Base-by-base conservation (phyloP, 2,797 vertebrate genomes). In the Channa striata region DNA sequence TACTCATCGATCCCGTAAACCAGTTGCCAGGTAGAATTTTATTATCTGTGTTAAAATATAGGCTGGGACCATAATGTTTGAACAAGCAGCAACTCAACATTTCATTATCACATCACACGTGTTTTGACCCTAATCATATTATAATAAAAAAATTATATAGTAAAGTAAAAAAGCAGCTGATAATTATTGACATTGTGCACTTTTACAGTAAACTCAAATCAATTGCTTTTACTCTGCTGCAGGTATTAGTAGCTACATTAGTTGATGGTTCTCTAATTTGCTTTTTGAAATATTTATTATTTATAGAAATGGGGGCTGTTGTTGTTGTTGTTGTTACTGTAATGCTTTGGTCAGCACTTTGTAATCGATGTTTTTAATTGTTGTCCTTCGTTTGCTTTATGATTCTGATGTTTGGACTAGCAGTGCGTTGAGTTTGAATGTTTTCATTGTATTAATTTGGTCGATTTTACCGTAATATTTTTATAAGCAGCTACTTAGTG, bases 61-160 rank as follows among this genome's bases (percentile, higher is more conserved):
- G n/a, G n/a, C n/a, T n/a, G n/a, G n/a, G n/a, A 42, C 72, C 34
- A 0, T 21, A 67, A 4, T 58, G 39, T 54, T 46, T 56, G 42
- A 10, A 57, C 19, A 1, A 62, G 21, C 43, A 62, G 72, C 30
- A 14, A 1, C 57, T 63, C 57, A 11, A 57, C 72, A 30, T 54
- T 61, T 73, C 16, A 53, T 58, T 6, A 51, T 59, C 61, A 51
- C n/a, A 8, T 64, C n/a, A 37, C 23, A 39, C 25, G n/a, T 25
- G 6, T 19, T 33, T 51, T 37, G 23, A 44, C 44, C 9, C n/a
- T 30, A 6, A 59, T 8, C 23, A 4, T 30, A n/a, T n/a, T n/a
- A n/a, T n/a, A n/a, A n/a, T n/a, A n/a, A n/a, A n/a, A n/a, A n/a
- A n/a, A n/a, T n/a, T n/a, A n/a, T n/a, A n/a, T n/a, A n/a, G n/a